Evolutionary conservation across 2,113 vertebrate genomes (phyloP).

Genomic region (Sturnus vulgaris): DNA sequence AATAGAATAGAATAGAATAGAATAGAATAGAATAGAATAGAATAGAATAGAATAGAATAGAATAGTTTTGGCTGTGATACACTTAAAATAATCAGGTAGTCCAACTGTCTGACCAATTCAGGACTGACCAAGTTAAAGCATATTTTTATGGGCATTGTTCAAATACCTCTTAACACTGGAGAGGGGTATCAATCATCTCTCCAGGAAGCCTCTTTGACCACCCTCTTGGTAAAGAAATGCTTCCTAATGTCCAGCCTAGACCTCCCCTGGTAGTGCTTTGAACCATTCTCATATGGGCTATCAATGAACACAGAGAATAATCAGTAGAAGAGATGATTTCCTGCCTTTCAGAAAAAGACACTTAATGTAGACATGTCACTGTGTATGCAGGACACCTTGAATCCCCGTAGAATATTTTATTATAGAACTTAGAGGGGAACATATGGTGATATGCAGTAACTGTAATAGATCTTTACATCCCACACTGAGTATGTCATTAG

Average conservation of each 20-base stretch:
- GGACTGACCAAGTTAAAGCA: background rate
- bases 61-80: background rate
- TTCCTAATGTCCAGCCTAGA: background rate
- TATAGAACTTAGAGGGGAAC: background rate
- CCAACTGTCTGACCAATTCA: background rate
- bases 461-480: background rate
- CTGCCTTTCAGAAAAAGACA: background rate
- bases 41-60: background rate
- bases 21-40: background rate
- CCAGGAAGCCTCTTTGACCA: background rate
- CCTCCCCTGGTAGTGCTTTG: background rate
- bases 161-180: background rate
- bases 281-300: rapidly evolving
- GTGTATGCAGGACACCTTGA: background rate
- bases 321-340: background rate
- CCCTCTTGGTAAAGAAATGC: background rate
- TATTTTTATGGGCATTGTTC: background rate
- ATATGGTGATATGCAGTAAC: background rate
- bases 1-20: background rate
- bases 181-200: background rate
- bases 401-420: background rate
- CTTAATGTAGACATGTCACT: background rate
- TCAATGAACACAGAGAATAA: background rate
- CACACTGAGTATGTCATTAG: background rate
- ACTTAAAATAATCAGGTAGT: background rate